Base-by-base conservation (phyloP, 2,888 invertebrate genomes). In the Phania funesta region DNA sequence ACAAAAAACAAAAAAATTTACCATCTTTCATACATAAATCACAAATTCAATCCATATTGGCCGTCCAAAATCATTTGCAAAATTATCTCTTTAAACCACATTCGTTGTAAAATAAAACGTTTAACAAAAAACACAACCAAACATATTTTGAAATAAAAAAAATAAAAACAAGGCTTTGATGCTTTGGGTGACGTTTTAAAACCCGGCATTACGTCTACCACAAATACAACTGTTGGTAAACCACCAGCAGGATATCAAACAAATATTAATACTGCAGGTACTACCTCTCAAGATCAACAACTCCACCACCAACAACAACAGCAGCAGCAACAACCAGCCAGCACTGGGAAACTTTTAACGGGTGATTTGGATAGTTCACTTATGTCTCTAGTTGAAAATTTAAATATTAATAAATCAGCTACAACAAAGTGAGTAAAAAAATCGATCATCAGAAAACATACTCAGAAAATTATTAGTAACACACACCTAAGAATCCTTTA, bases 281-380 rank as follows among this genome's bases (percentile, higher is more conserved):
- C 87, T 79, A 71, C 85, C 64, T 87, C 87, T 80, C 87, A 89
- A 73, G 86, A 87, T 84, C 87, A 85, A 78, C 85, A 83, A 68
- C 84, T 83, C 56, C 85, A 84, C 41, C 83, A 84, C 50, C 86
- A 87, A 70, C 88, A 87, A 26, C 87, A 87, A 68, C 88, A 86
- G 64, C 88, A 86, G 73, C 91, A 91, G 87, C 90, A 91, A 84
- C 87, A 90, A 80, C 89, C 92, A 84, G 91, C 92, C 83, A 91
- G 92, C 88, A 90, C 93, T 75, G 94, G 94, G 83, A 96, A 95
- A 89, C 95, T 98, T 85, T 93, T 98, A 84, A 97, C 97, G 26
- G 97, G 97, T 73, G 98, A 98, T 91, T 92, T 99, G 90, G 98
- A 99, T 90, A 96, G 97, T 86, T 98, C 97, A 86, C 94, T 98